These are phyloP conservation scores for Mixornis gularis DNA, from an alignment of 2,113 vertebrate species.

Conservation along the genomic window DNA sequence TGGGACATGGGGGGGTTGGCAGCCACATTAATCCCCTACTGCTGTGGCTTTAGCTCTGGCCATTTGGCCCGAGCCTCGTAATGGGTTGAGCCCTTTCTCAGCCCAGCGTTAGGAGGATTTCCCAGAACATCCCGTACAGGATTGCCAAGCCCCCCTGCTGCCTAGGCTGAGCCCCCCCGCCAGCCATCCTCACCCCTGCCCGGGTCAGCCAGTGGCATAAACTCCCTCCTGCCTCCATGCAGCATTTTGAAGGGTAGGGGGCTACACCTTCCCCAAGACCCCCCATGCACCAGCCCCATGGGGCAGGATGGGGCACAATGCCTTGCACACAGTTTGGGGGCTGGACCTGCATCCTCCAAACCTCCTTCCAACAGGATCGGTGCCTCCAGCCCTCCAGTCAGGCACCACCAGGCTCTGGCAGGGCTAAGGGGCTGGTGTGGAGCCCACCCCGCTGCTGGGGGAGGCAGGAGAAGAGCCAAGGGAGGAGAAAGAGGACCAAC, in stretches of 20 bases:
- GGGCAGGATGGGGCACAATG: background rate
- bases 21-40: background rate
- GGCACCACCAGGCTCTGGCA: background rate
- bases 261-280: rapidly evolving
- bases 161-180: background rate
- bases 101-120: constrained; percentile 53
- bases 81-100: constrained; percentile 58
- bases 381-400: rapidly evolving
- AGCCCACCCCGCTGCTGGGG: background rate
- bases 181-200: background rate
- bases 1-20: rapidly evolving
- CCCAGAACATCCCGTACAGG: constrained; percentile 57
- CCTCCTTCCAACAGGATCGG: rapidly evolving
- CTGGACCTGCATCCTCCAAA: background rate
- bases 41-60: background rate
- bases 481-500: background rate
- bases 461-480: background rate
- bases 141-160: background rate
- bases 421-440: background rate
- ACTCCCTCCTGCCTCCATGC: background rate
- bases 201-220: background rate
- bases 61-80: background rate
- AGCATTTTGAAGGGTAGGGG: background rate
- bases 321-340: background rate
- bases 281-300: rapidly evolving